A percentile compares a stretch with the other conserved stretches of the same genome.
Conservation (phyloP, 2,113 vertebrate genomes). For the Crocuta crocuta region DNA sequence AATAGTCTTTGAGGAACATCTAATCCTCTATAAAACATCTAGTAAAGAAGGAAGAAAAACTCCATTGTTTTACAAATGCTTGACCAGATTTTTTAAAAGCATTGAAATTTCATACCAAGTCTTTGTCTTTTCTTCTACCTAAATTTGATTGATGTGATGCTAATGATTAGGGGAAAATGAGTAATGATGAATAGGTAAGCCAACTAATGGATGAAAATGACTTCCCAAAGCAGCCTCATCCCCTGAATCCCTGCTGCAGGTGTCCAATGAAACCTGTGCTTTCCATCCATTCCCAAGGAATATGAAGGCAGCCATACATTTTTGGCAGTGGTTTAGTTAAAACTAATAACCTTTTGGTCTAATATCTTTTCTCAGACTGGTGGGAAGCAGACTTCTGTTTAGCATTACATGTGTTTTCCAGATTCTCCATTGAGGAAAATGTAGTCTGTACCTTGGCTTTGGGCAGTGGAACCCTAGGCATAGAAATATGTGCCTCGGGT, state of each 20-base stretch:
- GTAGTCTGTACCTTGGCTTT: not conserved
- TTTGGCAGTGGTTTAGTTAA: conserved; percentile 49
- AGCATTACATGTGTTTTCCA: not conserved
- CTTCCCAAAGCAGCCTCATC: not conserved
- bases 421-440: not conserved
- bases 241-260: not conserved
- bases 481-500: not conserved
- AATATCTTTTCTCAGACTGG: not conserved
- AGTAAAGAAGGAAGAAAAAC: not conserved
- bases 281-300: not conserved
- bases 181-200: not conserved
- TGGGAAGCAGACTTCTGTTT: conserved; percentile 37
- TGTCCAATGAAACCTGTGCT: conserved; percentile 56
- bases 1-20: conserved; percentile 51
- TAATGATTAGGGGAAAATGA: conserved; percentile 4
- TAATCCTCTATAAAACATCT: conserved; percentile 41
- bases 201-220: conserved; percentile 12
- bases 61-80: not conserved
- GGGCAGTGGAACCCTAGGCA: not conserved
- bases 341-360: conserved; percentile 56
- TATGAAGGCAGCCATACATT: conserved; percentile 33
- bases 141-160: conserved; percentile 34
- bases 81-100: conserved; percentile 1
- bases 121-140: not conserved
- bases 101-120: not conserved